phyloP scores from a whole-genome alignment of 23 tunicate species.

The Trididemnum nubilum region DNA sequence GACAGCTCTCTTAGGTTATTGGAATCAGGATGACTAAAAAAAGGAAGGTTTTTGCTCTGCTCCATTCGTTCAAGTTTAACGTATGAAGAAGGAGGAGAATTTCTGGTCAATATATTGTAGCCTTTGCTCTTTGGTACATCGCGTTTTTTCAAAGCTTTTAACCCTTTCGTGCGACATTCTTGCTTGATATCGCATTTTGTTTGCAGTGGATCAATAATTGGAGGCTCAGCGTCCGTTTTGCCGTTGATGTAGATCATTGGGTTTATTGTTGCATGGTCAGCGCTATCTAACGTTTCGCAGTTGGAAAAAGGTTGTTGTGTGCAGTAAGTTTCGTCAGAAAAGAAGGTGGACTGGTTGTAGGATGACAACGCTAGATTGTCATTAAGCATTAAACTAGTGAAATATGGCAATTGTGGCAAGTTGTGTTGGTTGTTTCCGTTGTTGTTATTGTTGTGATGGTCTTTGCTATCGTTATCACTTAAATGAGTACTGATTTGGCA shows the following conservation, averaged over 20 bases:
- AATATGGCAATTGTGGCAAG: slow-evolving; percentile 13
- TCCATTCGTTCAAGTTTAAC: background rate
- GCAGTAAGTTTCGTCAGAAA: background rate
- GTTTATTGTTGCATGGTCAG: too few species aligned
- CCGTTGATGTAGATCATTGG: too few species aligned
- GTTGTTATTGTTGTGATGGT: too few species aligned
- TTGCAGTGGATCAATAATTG: background rate
- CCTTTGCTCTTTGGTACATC: background rate
- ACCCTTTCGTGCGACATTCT: background rate
- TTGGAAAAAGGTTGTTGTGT: background rate
- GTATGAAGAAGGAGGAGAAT: background rate
- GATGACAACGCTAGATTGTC: background rate
- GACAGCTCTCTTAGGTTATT: background rate
- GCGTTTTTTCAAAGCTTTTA: background rate
- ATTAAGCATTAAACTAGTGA: background rate
- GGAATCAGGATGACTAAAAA: background rate
- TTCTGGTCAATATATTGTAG: background rate
- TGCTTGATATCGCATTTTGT: background rate
- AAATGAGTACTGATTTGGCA: too few species aligned
- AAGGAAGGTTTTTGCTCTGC: background rate
- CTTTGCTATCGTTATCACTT: too few species aligned
- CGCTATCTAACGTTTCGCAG: background rate
- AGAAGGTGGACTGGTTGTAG: background rate
- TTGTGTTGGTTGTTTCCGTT: background rate
- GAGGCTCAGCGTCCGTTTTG: background rate